A percentile compares a stretch with the other conserved stretches of the same genome.
phyloP scores from a whole-genome alignment of 2,888 invertebrate genomes.

The Brenthis hecate region DNA sequence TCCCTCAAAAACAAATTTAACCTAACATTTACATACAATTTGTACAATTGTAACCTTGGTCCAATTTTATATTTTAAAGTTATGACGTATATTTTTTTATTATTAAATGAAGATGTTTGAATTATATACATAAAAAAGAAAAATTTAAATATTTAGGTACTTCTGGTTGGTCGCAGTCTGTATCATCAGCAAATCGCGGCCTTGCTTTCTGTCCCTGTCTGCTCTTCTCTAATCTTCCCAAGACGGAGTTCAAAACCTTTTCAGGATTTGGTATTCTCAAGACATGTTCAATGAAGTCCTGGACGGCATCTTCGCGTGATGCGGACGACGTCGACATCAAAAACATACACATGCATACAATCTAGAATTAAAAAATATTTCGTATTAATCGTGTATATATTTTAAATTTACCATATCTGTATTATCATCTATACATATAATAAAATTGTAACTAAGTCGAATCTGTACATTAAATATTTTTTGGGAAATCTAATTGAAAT shows the following conservation, averaged over 20 bases:
- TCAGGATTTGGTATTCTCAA: slow-evolving; percentile 64
- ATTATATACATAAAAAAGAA: not conserved
- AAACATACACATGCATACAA: slow-evolving; percentile 52
- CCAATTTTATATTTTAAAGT: no score
- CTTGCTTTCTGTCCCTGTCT: slow-evolving; percentile 47
- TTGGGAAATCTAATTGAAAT: no score
- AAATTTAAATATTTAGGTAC: slow-evolving; percentile 41
- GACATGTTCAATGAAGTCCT: slow-evolving; percentile 65
- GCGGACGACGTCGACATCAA: slow-evolving; percentile 45
- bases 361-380: slow-evolving; percentile 44
- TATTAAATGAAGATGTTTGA: no score
- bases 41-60: no score
- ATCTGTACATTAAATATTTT: no score
- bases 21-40: no score
- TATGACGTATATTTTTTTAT: no score
- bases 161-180: slow-evolving; percentile 60
- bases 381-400: not conserved
- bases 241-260: slow-evolving; percentile 66
- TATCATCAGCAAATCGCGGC: slow-evolving; percentile 47
- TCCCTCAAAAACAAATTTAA: no score
- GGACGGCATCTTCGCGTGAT: slow-evolving; percentile 55
- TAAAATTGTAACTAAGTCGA: no score
- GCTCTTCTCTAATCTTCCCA: slow-evolving; percentile 60
- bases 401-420: not conserved
- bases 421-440: no score